Evolutionary conservation across 2,888 invertebrate genomes (phyloP).

Genomic region (Orthosia gothica): DNA sequence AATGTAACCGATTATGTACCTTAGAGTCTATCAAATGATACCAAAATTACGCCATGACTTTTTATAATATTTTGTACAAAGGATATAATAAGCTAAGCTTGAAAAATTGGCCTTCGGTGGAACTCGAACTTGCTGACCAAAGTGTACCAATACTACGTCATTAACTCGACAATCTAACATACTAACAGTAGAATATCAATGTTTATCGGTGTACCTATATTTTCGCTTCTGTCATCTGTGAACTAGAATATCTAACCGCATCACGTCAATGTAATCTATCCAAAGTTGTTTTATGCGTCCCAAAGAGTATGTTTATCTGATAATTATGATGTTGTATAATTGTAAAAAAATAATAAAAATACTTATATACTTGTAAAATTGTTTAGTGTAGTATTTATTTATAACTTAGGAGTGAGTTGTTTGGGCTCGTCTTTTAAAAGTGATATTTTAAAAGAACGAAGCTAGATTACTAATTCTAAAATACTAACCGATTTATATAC

Average conservation of each 20-base stretch:
- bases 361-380: conserved; percentile 90
- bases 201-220: conserved; percentile 66
- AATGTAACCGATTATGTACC: conserved; percentile 61
- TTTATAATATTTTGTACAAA: conserved; percentile 84
- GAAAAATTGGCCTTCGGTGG: conserved; percentile 43
- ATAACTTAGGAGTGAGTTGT: conserved; percentile 78
- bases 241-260: conserved; percentile 56
- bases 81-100: conserved; percentile 66
- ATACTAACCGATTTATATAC: conserved; percentile 80
- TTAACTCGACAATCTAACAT: conserved; percentile 59
- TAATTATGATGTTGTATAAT: conserved; percentile 89
- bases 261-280: conserved; percentile 78
- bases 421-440: conserved; percentile 89
- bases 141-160: conserved; percentile 58
- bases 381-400: conserved; percentile 90
- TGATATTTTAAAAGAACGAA: conserved; percentile 86
- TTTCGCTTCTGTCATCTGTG: conserved; percentile 69
- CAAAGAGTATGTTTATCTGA: conserved; percentile 90
- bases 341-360: conserved; percentile 89
- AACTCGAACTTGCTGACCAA: conserved; percentile 57
- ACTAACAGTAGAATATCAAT: conserved; percentile 64
- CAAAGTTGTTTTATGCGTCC: conserved; percentile 89
- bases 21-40: conserved; percentile 70
- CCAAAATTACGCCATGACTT: conserved; percentile 85
- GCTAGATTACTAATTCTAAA: conserved; percentile 82